Evolutionary conservation across 2,797 vertebrate species (phyloP).

Genomic region (Melopsittacus undulatus): DNA sequence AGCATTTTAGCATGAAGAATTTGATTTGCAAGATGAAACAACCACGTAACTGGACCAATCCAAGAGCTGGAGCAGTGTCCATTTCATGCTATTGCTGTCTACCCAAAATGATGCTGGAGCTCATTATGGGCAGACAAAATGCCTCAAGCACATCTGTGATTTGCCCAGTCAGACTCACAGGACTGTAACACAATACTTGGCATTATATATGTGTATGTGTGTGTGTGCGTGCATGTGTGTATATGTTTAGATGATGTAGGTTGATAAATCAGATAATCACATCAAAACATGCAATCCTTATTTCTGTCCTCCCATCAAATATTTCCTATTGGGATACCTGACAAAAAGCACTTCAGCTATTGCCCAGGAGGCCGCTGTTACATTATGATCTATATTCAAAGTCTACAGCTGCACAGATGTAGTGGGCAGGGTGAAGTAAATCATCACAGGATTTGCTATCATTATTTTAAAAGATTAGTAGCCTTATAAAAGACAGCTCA

Average conservation of each 20-base stretch:
- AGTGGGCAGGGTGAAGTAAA: background rate
- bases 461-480: background rate
- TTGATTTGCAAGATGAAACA: background rate
- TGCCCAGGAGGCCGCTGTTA: background rate
- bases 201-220: background rate
- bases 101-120: background rate
- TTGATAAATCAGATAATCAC: background rate
- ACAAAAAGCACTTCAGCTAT: background rate
- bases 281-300: background rate
- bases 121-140: background rate
- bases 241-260: background rate
- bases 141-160: background rate
- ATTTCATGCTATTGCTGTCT: background rate
- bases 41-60: background rate
- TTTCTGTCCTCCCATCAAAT: background rate
- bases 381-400: background rate
- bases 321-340: background rate
- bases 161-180: background rate
- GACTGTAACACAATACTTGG: background rate
- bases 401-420: background rate
- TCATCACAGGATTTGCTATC: background rate
- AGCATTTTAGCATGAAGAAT: background rate
- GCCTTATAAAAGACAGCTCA: background rate
- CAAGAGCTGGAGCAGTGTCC: background rate
- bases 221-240: accelerated